Evolutionary conservation across 2,797 vertebrate genomes (phyloP).

Genomic region (Acipenser ruthenus): DNA sequence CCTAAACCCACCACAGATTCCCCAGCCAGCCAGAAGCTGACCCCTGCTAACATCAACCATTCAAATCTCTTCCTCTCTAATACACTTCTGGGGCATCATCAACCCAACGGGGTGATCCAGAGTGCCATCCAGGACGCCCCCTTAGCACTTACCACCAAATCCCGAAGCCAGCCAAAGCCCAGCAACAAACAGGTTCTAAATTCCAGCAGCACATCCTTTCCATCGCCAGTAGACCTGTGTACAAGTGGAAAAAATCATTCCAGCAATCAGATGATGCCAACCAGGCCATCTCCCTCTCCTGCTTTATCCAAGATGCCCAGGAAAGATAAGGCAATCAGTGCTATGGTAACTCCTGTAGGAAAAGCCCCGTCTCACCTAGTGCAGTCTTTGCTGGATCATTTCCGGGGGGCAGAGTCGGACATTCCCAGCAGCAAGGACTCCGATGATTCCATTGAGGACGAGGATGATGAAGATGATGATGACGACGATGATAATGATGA

Average conservation of each 20-base stretch:
- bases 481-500: slow-evolving; percentile 56
- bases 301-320: slow-evolving; percentile 59
- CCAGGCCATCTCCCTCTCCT: slow-evolving; percentile 53
- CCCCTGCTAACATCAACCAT: slow-evolving; percentile 63
- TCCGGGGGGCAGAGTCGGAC: slow-evolving; percentile 72
- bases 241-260: slow-evolving; percentile 57
- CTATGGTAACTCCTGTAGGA: slow-evolving; percentile 40
- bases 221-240: slow-evolving; percentile 73
- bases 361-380: slow-evolving; percentile 69
- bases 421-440: slow-evolving; percentile 83
- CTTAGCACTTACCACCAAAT: slow-evolving; percentile 81
- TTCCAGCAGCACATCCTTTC: slow-evolving; percentile 50
- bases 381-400: slow-evolving; percentile 56
- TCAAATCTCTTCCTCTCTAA: slow-evolving; percentile 83
- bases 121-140: slow-evolving; percentile 80
- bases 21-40: slow-evolving; percentile 58
- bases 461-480: slow-evolving; percentile 85
- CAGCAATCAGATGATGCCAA: slow-evolving; percentile 41
- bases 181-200: slow-evolving; percentile 50
- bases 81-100: slow-evolving; percentile 82
- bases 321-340: slow-evolving; percentile 63
- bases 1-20: slow-evolving; percentile 54
- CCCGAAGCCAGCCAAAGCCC: slow-evolving; percentile 57
- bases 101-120: slow-evolving; percentile 68
- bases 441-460: slow-evolving; percentile 80